phyloP scores from a whole-genome alignment of 2,888 invertebrate species.

The Philereme vetulata region DNA sequence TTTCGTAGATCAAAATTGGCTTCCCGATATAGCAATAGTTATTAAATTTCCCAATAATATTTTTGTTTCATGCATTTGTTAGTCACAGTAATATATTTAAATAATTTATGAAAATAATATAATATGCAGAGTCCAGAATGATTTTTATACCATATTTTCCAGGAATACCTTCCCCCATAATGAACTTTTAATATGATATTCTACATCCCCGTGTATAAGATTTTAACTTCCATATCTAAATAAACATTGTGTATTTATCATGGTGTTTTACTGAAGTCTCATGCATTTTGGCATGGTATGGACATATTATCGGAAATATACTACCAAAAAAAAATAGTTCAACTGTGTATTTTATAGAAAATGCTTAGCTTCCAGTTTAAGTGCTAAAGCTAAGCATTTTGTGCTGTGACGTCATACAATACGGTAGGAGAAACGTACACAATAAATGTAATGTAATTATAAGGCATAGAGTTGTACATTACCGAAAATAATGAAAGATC shows the following conservation, averaged over 20 bases:
- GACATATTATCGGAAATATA: conserved; percentile 4
- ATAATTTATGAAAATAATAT: conserved; percentile 8
- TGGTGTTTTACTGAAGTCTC: neutral
- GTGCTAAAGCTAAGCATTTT: conserved; percentile 48
- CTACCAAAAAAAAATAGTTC: conserved; percentile 10
- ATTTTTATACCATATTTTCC: conserved; percentile 1
- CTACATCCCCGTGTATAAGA: conserved; percentile 6
- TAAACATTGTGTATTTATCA: conserved; percentile 13
- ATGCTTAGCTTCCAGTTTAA: conserved; percentile 43
- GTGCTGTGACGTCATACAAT: conserved; percentile 49
- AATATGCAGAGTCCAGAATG: neutral
- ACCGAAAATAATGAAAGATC: neutral
- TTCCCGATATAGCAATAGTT: too few relatives aligned
- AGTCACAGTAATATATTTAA: conserved; percentile 41
- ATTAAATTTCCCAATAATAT: conserved; percentile 22
- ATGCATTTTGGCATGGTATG: neutral
- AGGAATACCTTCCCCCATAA: conserved; percentile 3
- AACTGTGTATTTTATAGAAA: conserved; percentile 33
- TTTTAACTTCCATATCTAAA: conserved; percentile 9
- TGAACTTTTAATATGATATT: conserved; percentile 9
- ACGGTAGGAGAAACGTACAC: conserved; percentile 55
- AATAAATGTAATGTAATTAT: conserved; percentile 50
- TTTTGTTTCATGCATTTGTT: conserved; percentile 38
- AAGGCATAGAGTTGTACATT: conserved; percentile 29
- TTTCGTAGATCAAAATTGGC: too few relatives aligned